Evolutionary conservation across 1,140 invertebrate species (phyloP).

Genomic region (Diuraphis noxia): DNA sequence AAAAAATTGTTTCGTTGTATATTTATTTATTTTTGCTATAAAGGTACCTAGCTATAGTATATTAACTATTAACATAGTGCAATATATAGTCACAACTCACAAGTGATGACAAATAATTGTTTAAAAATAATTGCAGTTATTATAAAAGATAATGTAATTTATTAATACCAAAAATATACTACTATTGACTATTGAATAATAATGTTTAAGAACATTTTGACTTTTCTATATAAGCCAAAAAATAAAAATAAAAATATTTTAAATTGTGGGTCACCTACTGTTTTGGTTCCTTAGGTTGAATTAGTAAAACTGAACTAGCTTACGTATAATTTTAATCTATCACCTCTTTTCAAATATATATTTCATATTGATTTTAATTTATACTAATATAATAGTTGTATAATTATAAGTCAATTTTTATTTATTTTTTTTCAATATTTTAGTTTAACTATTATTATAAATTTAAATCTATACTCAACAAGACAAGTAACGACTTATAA

Average conservation of each 20-base stretch:
- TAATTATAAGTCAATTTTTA: no score
- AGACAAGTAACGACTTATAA: no score
- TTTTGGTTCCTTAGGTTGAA: not conserved
- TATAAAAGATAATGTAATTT: not conserved
- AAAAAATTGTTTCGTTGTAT: not conserved
- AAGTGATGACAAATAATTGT: not conserved
- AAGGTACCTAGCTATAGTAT: not conserved
- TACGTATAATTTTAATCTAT: not conserved
- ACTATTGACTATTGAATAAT: not conserved
- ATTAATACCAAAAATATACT: not conserved
- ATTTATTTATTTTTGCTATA: not conserved
- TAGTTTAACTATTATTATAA: no score
- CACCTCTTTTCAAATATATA: not conserved
- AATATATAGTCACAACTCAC: no score
- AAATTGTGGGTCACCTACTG: not conserved
- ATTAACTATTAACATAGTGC: not conserved
- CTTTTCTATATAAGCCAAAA: not conserved
- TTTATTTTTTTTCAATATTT: no score
- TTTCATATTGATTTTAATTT: not conserved
- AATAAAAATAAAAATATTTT: no score
- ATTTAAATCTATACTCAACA: no score
- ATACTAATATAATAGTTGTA: not conserved
- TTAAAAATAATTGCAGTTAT: not conserved
- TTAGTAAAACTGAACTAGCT: not conserved
- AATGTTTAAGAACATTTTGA: not conserved